Evolutionary conservation across 2,797 vertebrate genomes (phyloP), one percentile per base, ranked within the genome.

Genomic region (Huso huso): DNA sequence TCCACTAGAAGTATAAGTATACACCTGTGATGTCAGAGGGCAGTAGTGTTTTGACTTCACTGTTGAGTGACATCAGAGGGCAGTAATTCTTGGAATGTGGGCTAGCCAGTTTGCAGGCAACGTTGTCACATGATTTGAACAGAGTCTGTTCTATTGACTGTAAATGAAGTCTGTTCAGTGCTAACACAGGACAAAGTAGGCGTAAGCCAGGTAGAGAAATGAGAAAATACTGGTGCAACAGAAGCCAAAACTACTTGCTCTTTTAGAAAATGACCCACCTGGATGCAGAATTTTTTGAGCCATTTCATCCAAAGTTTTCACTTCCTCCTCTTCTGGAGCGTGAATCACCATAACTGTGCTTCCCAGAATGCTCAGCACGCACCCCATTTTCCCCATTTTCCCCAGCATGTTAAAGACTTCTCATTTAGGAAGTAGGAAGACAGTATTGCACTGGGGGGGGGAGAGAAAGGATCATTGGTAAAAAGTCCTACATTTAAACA

Each of bases 311-410:
- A 98, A 77, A 0, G 94, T 95, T 0, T 89, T 93, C 73, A 99
- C 87, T 75, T 94, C 92, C 81, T 94, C 92, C 0, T 99, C 96
- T 75, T 95, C 90, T 0, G 96, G 96, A 4, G 96, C 91, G 0
- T 98, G 95, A 50, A 98, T 92, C 9, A 98, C 94, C 91, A 98
- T 87, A 66, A 97, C 78, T 0, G 94, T 86, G 84, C 94, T 97
- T 61, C 96, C 96, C 8, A 96, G 81, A 1, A 96, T 75, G 62
- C 94, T 94, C 71, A 99, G 90, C 67, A 93, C 71, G 66, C 95
- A 99, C 70, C 96, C 95, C 58, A 98, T 79, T 85, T n/a, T n/a
- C n/a, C n/a, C n/a, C n/a, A n/a, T n/a, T n/a, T 98, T 98, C 49
- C 96, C 95, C 69, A 97, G 70, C n/a, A 95, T 72, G 66, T 97